A percentile compares a stretch with the other conserved stretches of the same genome.
Conservation (phyloP, 2,113 vertebrate genomes). For the Dinomys branickii region DNA sequence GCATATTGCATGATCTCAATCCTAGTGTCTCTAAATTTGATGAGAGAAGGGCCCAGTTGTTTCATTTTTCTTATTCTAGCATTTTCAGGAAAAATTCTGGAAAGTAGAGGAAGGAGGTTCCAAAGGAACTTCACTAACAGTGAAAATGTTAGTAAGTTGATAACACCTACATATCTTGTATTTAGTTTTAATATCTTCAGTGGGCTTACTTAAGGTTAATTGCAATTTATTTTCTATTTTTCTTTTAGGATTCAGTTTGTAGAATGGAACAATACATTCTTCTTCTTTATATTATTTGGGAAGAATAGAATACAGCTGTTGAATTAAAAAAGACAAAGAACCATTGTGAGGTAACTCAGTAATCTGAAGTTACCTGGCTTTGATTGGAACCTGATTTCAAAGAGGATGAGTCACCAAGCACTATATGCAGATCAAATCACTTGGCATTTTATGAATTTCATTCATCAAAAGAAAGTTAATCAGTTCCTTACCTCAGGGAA, state of each 20-base stretch:
- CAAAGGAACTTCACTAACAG: neutral
- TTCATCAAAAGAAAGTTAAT: conserved; percentile 51
- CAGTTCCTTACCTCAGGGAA: conserved; percentile 45
- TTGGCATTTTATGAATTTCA: conserved; percentile 66
- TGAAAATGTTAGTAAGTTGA: neutral
- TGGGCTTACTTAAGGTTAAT: neutral
- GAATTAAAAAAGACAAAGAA: conserved; percentile 26
- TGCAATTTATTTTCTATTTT: conserved; percentile 6
- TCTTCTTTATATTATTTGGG: neutral
- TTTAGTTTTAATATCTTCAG: neutral
- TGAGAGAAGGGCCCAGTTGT: neutral
- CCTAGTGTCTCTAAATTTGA: neutral
- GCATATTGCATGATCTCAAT: neutral
- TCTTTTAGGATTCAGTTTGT: neutral
- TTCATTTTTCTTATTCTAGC: neutral
- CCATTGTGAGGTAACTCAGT: neutral
- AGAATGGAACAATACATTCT: neutral
- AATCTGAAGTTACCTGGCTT: neutral
- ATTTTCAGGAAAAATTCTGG: neutral
- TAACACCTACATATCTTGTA: neutral
- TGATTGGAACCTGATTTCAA: conserved; percentile 3
- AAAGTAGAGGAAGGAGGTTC: neutral
- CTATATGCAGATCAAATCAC: neutral
- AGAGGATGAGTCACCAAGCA: neutral
- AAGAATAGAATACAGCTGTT: neutral